Evolutionary conservation across 2,113 vertebrate species (phyloP).

Genomic region (Oreochromis spilurus): DNA sequence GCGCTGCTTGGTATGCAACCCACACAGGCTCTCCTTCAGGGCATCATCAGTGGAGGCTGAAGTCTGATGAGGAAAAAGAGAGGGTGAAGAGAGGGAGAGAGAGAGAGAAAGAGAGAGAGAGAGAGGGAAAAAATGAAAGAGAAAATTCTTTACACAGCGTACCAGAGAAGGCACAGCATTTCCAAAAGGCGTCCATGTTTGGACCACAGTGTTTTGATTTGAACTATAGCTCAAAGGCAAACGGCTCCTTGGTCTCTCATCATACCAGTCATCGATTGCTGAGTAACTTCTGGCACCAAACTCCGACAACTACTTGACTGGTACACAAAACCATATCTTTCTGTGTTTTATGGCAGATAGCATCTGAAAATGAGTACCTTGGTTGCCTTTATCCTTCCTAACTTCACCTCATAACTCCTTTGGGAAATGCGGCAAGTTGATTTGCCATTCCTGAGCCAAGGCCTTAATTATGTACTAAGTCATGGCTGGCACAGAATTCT

Average conservation of each 20-base stretch:
- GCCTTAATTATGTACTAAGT: conserved; percentile 77
- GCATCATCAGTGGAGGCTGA: conserved; percentile 69
- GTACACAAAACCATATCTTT: background rate
- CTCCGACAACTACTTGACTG: background rate
- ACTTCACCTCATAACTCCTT: conserved; percentile 60
- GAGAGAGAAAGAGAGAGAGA: background rate
- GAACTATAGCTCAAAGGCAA: conserved; percentile 37
- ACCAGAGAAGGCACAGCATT: conserved; percentile 29
- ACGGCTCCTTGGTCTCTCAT: conserved; percentile 11
- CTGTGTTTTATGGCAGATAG: conserved; percentile 5
- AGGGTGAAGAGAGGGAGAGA: conserved; percentile 25
- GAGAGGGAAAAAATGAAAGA: conserved; percentile 28
- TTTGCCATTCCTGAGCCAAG: conserved; percentile 67
- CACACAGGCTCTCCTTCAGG: conserved; percentile 64
- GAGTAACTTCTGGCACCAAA: conserved; percentile 16
- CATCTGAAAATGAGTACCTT: conserved; percentile 45
- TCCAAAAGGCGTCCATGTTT: conserved; percentile 48
- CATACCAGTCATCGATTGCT: conserved; percentile 8
- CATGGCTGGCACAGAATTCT: conserved; percentile 74
- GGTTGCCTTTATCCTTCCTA: conserved; percentile 61
- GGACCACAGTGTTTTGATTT: conserved; percentile 52
- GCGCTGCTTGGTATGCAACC: conserved; percentile 63
- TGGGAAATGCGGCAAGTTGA: conserved; percentile 65
- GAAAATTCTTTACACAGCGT: conserved; percentile 41
- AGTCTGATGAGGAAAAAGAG: conserved; percentile 68